phyloP scores from a whole-genome alignment of 92 coral and sea anemone genomes.

The Bergia puertoricense region DNA sequence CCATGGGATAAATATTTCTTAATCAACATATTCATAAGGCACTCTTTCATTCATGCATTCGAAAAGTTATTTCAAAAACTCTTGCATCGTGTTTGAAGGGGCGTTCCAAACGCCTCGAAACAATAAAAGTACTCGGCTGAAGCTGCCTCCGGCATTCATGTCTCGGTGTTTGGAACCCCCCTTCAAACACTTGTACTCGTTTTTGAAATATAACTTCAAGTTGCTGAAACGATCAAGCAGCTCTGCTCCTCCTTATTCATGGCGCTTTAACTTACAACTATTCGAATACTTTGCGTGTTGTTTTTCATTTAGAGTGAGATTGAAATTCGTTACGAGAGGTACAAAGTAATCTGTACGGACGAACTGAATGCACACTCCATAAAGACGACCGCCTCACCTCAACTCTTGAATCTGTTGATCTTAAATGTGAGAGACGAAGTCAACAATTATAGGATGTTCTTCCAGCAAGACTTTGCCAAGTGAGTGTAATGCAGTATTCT shows the following conservation, averaged over 20 bases:
- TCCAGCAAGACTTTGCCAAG: slow-evolving; percentile 74
- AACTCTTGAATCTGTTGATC: slow-evolving; percentile 69
- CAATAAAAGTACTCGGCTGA: too few relatives aligned
- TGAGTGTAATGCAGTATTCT: slow-evolving; percentile 36
- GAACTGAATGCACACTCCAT: slow-evolving; percentile 61
- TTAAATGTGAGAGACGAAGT: slow-evolving; percentile 78
- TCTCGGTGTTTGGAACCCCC: too few relatives aligned
- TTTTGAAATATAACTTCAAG: not conserved
- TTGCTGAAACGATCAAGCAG: not conserved
- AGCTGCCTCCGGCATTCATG: too few relatives aligned
- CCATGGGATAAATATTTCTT: too few relatives aligned
- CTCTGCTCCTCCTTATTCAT: not conserved
- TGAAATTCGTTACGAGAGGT: slow-evolving; percentile 74
- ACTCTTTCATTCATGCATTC: too few relatives aligned
- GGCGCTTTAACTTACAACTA: not conserved
- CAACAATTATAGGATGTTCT: slow-evolving; percentile 67
- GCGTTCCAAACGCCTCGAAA: too few relatives aligned
- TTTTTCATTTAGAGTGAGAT: slow-evolving; percentile 68
- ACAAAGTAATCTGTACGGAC: slow-evolving; percentile 71
- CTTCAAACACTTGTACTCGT: too few relatives aligned
- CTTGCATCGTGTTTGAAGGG: too few relatives aligned
- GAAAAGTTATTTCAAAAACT: too few relatives aligned
- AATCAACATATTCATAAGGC: too few relatives aligned
- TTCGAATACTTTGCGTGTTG: not conserved
- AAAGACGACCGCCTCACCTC: slow-evolving; percentile 59